Evolutionary conservation across 53 echinoderm and acorn worm genomes (phyloP).

Genomic region (Paelopatides confundens): DNA sequence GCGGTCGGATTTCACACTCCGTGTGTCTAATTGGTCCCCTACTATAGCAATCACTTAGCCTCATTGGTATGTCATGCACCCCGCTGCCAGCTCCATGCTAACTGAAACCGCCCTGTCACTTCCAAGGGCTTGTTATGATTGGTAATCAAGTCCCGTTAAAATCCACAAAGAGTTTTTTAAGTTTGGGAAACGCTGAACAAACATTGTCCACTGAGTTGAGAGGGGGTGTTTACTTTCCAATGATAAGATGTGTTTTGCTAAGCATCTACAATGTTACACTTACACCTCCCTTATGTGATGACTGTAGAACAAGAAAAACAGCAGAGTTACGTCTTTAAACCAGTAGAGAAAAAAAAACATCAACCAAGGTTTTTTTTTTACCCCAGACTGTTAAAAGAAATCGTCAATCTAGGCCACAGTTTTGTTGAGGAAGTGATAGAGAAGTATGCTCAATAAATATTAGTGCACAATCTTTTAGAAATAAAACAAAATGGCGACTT

Average conservation of each 20-base stretch:
- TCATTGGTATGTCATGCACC: slow-evolving; percentile 37
- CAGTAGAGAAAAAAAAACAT: background rate
- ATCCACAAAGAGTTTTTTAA: slow-evolving; percentile 7
- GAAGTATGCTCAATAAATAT: too few relatives aligned
- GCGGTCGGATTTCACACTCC: slow-evolving; percentile 49
- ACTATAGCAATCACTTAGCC: slow-evolving; percentile 55
- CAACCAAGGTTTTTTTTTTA: background rate
- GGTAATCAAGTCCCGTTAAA: slow-evolving; percentile 30
- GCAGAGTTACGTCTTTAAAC: background rate
- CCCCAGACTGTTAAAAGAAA: background rate
- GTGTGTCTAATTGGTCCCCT: slow-evolving; percentile 54
- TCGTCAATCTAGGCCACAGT: background rate
- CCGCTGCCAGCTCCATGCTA: background rate
- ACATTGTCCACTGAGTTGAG: slow-evolving; percentile 38
- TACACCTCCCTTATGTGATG: background rate
- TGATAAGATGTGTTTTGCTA: slow-evolving; percentile 31
- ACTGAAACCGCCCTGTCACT: slow-evolving; percentile 44
- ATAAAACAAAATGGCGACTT: too few relatives aligned
- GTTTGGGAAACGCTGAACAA: slow-evolving; percentile 30
- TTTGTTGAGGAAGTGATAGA: background rate
- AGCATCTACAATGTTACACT: slow-evolving; percentile 19
- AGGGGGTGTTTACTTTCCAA: slow-evolving; percentile 51
- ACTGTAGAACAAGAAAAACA: background rate
- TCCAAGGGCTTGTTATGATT: slow-evolving; percentile 21
- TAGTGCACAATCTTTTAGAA: too few relatives aligned